Percentiles rank a stretch among this genome's conserved stretches.
Evolutionary conservation across 2,888 invertebrate species (phyloP).

Genomic region (Diaprepes abbreviatus): DNA sequence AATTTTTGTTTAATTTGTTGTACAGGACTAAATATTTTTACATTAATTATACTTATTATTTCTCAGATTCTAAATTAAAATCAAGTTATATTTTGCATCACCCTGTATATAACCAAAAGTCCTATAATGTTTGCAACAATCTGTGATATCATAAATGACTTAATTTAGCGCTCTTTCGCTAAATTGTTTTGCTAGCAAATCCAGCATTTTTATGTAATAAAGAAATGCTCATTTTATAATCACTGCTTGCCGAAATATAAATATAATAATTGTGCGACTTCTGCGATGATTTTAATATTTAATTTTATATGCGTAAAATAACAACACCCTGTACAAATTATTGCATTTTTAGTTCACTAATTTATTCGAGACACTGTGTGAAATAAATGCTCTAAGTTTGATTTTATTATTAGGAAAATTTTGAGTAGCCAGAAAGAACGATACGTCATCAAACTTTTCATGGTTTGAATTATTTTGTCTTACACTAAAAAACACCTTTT

Average conservation of each 20-base stretch:
- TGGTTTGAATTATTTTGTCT: too few relatives aligned
- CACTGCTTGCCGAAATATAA: background rate
- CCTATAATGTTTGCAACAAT: background rate
- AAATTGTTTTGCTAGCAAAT: background rate
- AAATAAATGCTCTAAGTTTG: background rate
- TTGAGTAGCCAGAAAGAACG: too few relatives aligned
- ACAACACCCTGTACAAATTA: constrained; percentile 14
- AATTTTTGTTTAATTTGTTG: too few relatives aligned
- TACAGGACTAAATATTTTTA: too few relatives aligned
- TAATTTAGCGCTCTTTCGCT: background rate
- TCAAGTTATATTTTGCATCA: too few relatives aligned
- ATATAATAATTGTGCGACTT: background rate
- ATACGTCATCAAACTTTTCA: too few relatives aligned
- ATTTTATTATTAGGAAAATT: background rate
- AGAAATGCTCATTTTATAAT: background rate
- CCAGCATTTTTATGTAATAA: background rate
- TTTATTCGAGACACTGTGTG: constrained; percentile 23
- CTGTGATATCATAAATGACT: constrained; percentile 11
- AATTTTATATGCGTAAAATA: constrained; percentile 4
- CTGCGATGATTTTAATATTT: background rate
- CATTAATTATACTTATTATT: too few relatives aligned
- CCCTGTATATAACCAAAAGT: too few relatives aligned
- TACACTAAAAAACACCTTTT: too few relatives aligned
- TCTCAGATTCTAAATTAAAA: too few relatives aligned
- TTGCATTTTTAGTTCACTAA: constrained; percentile 26